phyloP scores from a whole-genome alignment of 2,888 invertebrate species.

The Yponomeuta sedellus region DNA sequence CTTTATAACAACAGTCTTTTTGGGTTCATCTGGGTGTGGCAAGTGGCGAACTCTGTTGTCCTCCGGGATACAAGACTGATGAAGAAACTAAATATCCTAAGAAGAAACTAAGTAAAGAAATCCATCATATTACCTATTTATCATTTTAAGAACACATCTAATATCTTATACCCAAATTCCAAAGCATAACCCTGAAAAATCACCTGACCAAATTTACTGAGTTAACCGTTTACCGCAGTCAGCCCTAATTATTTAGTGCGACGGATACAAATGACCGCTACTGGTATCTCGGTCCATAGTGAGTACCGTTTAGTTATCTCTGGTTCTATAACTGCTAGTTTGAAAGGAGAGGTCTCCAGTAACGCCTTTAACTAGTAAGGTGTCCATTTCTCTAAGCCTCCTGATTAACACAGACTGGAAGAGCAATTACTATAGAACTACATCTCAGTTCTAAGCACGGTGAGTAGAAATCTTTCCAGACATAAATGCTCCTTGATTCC shows the following conservation, averaged over 20 bases:
- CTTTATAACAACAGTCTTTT: too few relatives aligned
- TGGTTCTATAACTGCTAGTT: background rate
- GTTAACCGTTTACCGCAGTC: constrained; percentile 54
- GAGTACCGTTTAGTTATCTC: background rate
- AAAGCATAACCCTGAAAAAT: background rate
- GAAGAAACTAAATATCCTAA: too few relatives aligned
- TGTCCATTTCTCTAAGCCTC: constrained; percentile 52
- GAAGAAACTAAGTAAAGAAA: too few relatives aligned
- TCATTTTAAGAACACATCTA: background rate
- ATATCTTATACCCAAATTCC: background rate
- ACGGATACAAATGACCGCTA: constrained; percentile 65
- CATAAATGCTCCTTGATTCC: too few relatives aligned
- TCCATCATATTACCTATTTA: too few relatives aligned
- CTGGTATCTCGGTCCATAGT: background rate
- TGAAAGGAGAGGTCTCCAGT: background rate
- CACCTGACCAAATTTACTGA: constrained; percentile 21
- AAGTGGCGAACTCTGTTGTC: too few relatives aligned
- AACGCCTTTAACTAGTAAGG: constrained; percentile 21
- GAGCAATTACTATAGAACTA: background rate
- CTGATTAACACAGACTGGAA: constrained; percentile 43
- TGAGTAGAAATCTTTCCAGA: background rate
- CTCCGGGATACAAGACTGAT: too few relatives aligned
- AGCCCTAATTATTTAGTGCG: constrained; percentile 58
- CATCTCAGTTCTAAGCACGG: background rate
- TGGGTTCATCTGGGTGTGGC: too few relatives aligned